phyloP scores from a whole-genome alignment of 2,113 vertebrate species.

The Stomatorhinus ivindoensis region DNA sequence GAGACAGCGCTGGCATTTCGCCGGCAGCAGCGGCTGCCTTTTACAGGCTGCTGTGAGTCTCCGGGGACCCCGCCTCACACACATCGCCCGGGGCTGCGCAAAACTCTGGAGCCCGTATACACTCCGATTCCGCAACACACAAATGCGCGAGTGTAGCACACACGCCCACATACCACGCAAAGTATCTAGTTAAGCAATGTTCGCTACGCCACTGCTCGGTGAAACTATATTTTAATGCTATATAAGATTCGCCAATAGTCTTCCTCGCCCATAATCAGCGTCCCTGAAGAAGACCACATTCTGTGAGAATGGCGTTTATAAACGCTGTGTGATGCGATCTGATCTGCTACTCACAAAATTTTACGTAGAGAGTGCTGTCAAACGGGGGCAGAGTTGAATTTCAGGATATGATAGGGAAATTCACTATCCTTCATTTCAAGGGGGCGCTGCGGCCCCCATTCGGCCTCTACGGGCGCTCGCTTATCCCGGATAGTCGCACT shows the following conservation, averaged over 20 bases:
- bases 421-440: background rate
- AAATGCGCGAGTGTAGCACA: background rate
- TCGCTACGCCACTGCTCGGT: background rate
- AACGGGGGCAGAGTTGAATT: background rate
- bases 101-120: background rate
- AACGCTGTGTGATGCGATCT: background rate
- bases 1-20: background rate
- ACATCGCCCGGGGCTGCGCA: background rate
- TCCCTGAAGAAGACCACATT: background rate
- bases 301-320: background rate
- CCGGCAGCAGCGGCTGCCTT: background rate
- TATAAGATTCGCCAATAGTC: background rate
- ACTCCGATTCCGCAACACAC: background rate
- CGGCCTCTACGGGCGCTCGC: background rate
- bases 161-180: background rate
- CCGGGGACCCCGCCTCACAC: background rate
- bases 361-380: background rate
- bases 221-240: background rate
- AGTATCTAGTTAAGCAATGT: background rate
- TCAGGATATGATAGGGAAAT: background rate
- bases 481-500: background rate
- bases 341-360: background rate
- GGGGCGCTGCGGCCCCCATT: background rate
- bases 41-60: background rate
- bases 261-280: background rate